Evolutionary conservation across 2,113 vertebrate species (phyloP).

Genomic region (Thunnus maccoyii): DNA sequence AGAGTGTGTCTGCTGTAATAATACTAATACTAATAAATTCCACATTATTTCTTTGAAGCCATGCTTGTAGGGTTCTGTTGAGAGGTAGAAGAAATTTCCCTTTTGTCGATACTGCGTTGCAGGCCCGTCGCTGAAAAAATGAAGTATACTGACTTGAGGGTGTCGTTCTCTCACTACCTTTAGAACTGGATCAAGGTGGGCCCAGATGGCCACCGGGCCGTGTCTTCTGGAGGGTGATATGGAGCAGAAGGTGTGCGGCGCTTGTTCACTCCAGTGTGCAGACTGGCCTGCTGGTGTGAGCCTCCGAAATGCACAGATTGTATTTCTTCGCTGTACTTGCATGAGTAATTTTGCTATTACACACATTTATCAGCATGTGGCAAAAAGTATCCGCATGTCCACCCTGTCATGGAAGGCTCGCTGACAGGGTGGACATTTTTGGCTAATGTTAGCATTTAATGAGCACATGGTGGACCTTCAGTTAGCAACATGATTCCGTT

Average conservation of each 20-base stretch:
- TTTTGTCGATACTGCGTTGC: slow-evolving; percentile 27
- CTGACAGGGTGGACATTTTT: slow-evolving; percentile 23
- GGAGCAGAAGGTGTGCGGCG: slow-evolving; percentile 36
- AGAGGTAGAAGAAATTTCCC: slow-evolving; percentile 34
- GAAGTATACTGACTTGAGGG: slow-evolving; percentile 13
- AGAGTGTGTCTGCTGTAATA: too few species aligned
- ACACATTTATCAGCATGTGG: neutral
- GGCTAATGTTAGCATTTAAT: slow-evolving; percentile 25
- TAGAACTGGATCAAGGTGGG: slow-evolving; percentile 49
- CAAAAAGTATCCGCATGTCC: neutral
- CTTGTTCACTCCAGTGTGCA: slow-evolving; percentile 48
- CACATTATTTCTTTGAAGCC: slow-evolving; percentile 46
- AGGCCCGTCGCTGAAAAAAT: slow-evolving; percentile 20
- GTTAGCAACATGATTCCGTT: slow-evolving; percentile 1
- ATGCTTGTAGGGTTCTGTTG: slow-evolving; percentile 46
- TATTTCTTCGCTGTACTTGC: slow-evolving; percentile 30
- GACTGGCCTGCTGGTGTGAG: slow-evolving; percentile 45
- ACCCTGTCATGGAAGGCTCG: slow-evolving; percentile 3
- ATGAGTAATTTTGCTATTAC: slow-evolving; percentile 13
- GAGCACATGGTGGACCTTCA: slow-evolving; percentile 15
- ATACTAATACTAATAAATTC: slow-evolving; percentile 33
- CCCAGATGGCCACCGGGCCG: slow-evolving; percentile 42
- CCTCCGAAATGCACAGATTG: slow-evolving; percentile 50
- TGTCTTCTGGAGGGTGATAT: slow-evolving; percentile 51
- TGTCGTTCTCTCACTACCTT: slow-evolving; percentile 12